A percentile compares a stretch with the other conserved stretches of the same genome.
Evolutionary conservation across 2,797 vertebrate species (phyloP).

Genomic region (Sandelia bainsii): DNA sequence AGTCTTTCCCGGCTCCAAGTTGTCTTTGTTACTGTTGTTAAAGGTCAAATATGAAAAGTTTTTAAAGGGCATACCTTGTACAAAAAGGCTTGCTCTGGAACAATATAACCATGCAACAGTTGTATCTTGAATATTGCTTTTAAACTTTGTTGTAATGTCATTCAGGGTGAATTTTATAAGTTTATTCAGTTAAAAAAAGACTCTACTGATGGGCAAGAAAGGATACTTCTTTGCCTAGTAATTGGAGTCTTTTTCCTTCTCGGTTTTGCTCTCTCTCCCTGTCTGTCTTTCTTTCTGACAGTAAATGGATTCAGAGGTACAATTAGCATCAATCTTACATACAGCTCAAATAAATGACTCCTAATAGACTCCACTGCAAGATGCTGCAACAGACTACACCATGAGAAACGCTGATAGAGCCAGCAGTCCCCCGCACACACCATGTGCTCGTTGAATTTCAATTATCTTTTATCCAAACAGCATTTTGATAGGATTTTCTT

Average conservation of each 20-base stretch:
- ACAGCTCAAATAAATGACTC: slow-evolving; percentile 66
- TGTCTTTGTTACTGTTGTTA: slow-evolving; percentile 40
- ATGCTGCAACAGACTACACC: slow-evolving; percentile 52
- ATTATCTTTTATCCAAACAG: slow-evolving; percentile 16
- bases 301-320: slow-evolving; percentile 60
- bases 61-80: slow-evolving; percentile 47
- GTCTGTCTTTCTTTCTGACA: slow-evolving; percentile 48
- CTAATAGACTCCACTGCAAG: slow-evolving; percentile 64
- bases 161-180: background rate
- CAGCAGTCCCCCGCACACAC: slow-evolving; percentile 13
- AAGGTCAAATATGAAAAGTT: slow-evolving; percentile 53
- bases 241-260: background rate
- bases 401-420: slow-evolving; percentile 32
- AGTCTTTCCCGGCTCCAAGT: slow-evolving; percentile 14
- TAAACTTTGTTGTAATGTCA: background rate
- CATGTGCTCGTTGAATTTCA: slow-evolving; percentile 19
- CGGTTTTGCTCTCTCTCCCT: background rate
- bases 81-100: slow-evolving; percentile 7
- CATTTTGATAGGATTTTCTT: slow-evolving; percentile 18
- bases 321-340: slow-evolving; percentile 71
- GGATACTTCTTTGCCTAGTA: slow-evolving; percentile 1
- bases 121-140: background rate
- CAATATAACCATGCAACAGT: slow-evolving; percentile 2
- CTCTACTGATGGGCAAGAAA: background rate
- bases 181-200: background rate